These are phyloP conservation scores for Meloidogyne floridensis DNA, from an alignment of 1,140 invertebrate species.

Conservation along the genomic window DNA sequence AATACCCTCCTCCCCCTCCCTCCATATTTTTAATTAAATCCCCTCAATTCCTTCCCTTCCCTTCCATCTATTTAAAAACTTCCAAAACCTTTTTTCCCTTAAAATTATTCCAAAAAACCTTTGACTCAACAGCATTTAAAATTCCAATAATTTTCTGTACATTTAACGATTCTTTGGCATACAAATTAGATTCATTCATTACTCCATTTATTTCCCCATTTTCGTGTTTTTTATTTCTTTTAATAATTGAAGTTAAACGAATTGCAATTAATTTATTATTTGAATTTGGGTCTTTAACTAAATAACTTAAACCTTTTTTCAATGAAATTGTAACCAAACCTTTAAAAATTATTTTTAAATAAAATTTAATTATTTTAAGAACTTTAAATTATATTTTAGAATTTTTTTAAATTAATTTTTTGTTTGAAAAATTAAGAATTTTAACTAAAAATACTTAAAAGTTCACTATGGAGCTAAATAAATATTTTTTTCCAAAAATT, in stretches of 20 bases:
- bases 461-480: no score
- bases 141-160: conserved; percentile 38
- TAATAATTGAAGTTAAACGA: conserved; percentile 37
- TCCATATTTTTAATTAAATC: no score
- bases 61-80: no score
- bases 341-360: conserved; percentile 34
- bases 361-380: background rate
- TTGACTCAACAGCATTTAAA: conserved; percentile 21
- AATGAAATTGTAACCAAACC: conserved; percentile 24
- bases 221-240: conserved; percentile 18
- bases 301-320: conserved; percentile 31
- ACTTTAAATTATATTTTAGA: no score
- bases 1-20: no score
- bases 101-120: conserved; percentile 20
- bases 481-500: no score
- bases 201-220: conserved; percentile 10
- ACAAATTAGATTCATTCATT: background rate
- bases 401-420: no score
- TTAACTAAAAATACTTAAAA: no score
- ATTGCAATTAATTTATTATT: conserved; percentile 38
- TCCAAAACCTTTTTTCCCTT: no score
- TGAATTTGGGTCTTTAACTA: conserved; percentile 19
- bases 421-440: no score
- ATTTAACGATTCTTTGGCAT: background rate
- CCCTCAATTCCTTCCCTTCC: no score